A percentile compares a stretch with the other conserved stretches of the same genome.
phyloP scores from a whole-genome alignment of 1,140 invertebrate genomes.

The Antheraea mylitta region DNA sequence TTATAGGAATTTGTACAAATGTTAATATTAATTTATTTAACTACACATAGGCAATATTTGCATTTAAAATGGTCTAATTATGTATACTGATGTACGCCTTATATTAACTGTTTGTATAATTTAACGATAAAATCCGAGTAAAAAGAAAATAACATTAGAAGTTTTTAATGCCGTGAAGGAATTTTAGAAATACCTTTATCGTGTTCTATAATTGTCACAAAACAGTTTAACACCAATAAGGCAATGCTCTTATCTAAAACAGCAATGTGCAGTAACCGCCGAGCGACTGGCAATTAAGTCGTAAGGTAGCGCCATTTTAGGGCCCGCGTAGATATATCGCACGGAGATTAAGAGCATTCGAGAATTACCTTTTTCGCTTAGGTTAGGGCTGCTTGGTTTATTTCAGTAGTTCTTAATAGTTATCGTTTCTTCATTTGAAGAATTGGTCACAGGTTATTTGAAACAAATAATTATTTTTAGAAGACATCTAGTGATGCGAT shows the following conservation, averaged over 20 bases:
- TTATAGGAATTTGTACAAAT: too few relatives aligned
- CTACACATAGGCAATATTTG: too few relatives aligned
- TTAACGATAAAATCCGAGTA: background rate
- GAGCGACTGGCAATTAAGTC: background rate
- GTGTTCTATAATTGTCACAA: background rate
- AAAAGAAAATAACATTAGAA: background rate
- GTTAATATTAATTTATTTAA: too few relatives aligned
- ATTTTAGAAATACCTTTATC: background rate
- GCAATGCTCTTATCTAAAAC: background rate
- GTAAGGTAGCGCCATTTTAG: slow-evolving; percentile 10
- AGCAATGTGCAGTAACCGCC: background rate
- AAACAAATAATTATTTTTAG: background rate
- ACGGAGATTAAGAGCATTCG: background rate
- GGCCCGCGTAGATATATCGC: background rate
- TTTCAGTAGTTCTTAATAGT: background rate
- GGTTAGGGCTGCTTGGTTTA: background rate
- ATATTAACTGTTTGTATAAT: background rate
- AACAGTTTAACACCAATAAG: background rate
- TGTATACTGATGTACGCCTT: too few relatives aligned
- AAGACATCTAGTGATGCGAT: too few relatives aligned
- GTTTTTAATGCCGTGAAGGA: background rate
- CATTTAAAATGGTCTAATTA: too few relatives aligned
- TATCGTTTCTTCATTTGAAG: too few relatives aligned
- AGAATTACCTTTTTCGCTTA: background rate
- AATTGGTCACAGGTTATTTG: background rate